phyloP scores from a whole-genome alignment of 2,113 vertebrate genomes.

The Saccopteryx leptura region DNA sequence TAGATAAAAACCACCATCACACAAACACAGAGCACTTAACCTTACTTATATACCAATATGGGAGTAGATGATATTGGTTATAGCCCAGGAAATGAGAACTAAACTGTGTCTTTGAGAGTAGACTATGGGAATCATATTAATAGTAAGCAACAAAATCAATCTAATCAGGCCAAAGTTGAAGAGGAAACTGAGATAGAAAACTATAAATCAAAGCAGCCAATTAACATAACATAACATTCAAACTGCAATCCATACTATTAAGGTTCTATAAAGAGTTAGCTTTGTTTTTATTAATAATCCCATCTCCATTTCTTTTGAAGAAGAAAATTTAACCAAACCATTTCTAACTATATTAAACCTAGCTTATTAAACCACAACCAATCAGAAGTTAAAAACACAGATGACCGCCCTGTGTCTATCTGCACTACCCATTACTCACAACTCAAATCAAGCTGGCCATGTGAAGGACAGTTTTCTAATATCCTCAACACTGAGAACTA shows the following conservation, averaged over 20 bases:
- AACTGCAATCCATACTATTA: background rate
- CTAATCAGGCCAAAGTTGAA: constrained; percentile 24
- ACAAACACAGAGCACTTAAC: background rate
- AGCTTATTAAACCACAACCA: background rate
- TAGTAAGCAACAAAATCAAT: background rate
- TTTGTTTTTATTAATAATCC: background rate
- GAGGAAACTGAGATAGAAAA: background rate
- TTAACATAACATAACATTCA: background rate
- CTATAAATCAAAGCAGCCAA: constrained; percentile 10
- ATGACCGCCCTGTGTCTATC: background rate
- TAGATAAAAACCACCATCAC: background rate
- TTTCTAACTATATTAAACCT: constrained; percentile 3
- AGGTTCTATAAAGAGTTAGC: background rate
- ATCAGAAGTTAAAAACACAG: background rate
- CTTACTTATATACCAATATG: background rate
- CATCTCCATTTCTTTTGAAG: background rate
- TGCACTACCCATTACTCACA: background rate
- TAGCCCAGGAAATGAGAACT: background rate
- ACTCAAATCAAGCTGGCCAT: background rate
- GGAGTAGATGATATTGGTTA: background rate
- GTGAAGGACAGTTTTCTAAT: background rate
- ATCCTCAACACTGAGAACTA: background rate
- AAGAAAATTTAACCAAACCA: constrained; percentile 54
- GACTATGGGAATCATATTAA: background rate
- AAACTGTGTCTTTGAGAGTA: constrained; percentile 18